Percentiles rank a stretch among this genome's conserved stretches.
These are phyloP conservation scores for Augochlora pura DNA, from an alignment of 1,140 invertebrate species.

Conservation along the genomic window DNA sequence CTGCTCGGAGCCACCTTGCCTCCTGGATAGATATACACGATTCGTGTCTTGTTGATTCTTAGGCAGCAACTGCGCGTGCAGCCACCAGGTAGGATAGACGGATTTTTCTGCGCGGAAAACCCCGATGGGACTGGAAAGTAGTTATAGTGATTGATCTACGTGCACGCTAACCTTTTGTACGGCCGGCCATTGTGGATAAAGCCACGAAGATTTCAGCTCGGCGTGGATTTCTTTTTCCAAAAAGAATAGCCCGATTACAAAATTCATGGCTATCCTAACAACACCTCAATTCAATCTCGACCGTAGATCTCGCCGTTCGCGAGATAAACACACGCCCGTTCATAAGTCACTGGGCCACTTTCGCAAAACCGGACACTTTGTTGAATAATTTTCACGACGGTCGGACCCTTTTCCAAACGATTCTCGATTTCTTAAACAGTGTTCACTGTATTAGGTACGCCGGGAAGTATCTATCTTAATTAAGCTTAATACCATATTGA, in stretches of 20 bases:
- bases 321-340: too few relatives aligned
- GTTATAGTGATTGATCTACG: conserved; percentile 17
- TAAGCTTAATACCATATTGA: too few relatives aligned
- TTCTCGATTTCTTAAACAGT: too few relatives aligned
- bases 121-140: conserved; percentile 13
- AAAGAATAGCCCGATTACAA: not conserved
- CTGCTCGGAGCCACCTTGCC: conserved; percentile 57
- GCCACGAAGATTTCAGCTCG: not conserved
- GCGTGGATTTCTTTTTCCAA: not conserved
- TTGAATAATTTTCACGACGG: too few relatives aligned
- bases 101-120: not conserved
- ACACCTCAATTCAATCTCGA: conserved; percentile 9
- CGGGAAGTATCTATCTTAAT: too few relatives aligned
- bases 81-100: not conserved
- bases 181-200: not conserved
- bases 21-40: conserved; percentile 39
- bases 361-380: too few relatives aligned
- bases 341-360: too few relatives aligned
- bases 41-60: conserved; percentile 23
- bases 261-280: conserved; percentile 3
- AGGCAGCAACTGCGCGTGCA: not conserved
- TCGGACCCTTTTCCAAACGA: too few relatives aligned
- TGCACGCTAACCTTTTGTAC: conserved; percentile 12
- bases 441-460: too few relatives aligned
- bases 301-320: not conserved